Conservation (phyloP, 2,113 vertebrate species). For the Tachysurus vachellii region DNA sequence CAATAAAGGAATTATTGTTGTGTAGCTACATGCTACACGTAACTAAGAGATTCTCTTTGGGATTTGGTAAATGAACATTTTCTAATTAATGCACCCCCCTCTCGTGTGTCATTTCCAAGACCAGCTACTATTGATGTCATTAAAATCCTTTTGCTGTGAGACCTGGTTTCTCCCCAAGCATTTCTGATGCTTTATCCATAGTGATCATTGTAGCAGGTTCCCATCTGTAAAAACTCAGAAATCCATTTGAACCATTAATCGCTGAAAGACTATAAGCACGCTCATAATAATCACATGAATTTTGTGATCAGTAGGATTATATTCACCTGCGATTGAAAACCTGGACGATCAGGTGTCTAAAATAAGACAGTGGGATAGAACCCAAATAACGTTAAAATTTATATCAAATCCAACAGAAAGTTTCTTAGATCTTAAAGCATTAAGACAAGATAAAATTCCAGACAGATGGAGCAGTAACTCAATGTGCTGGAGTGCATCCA, state of each 20-base stretch:
- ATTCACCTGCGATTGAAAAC: constrained; percentile 1
- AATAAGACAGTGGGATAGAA: background rate
- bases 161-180: background rate
- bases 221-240: background rate
- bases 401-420: background rate
- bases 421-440: background rate
- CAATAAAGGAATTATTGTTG: background rate
- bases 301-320: constrained; percentile 7
- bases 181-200: background rate
- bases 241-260: background rate
- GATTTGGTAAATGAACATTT: background rate
- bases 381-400: background rate
- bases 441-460: background rate
- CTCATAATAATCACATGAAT: background rate
- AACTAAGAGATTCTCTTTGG: background rate
- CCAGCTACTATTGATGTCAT: background rate
- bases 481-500: constrained; percentile 8
- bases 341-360: background rate
- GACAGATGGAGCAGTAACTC: background rate
- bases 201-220: background rate
- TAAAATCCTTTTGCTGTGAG: background rate
- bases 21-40: background rate
- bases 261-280: too few species aligned
- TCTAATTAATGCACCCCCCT: background rate
- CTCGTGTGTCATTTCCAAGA: background rate